Percentiles rank a stretch among this genome's conserved stretches.
Evolutionary conservation across 2,113 vertebrate genomes (phyloP).

Genomic region (Macroglossus sobrinus): DNA sequence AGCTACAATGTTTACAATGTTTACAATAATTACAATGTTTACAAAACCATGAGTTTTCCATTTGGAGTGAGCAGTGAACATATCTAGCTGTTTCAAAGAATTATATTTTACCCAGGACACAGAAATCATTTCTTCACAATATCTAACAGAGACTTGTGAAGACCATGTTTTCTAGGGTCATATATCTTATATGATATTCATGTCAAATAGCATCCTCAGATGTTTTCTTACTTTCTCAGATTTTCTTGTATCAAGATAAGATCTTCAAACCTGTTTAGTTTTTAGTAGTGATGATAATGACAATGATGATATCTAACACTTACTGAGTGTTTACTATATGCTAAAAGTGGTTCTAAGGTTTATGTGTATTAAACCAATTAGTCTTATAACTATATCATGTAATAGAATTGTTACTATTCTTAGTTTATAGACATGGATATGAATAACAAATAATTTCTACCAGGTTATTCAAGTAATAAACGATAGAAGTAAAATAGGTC

Average conservation of each 20-base stretch:
- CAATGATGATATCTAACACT: neutral
- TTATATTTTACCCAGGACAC: neutral
- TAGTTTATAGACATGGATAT: neutral
- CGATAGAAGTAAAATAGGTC: neutral
- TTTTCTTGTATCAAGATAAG: neutral
- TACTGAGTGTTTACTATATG: neutral
- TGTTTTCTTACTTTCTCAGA: neutral
- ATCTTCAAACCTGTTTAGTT: neutral
- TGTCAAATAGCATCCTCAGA: neutral
- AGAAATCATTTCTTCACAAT: neutral
- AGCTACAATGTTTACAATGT: neutral
- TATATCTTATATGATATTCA: neutral
- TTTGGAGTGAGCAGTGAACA: neutral
- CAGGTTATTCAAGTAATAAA: neutral
- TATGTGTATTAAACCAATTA: neutral
- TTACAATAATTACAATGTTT: no score
- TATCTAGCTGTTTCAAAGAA: neutral
- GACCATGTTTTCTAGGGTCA: neutral
- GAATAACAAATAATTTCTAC: neutral
- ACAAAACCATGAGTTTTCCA: neutral
- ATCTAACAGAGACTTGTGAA: neutral
- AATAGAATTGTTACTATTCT: neutral
- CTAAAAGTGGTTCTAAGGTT: neutral
- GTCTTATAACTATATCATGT: neutral
- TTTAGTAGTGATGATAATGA: neutral